Evolutionary conservation across 2,888 invertebrate genomes (phyloP).

Genomic region (Clanis bilineata): DNA sequence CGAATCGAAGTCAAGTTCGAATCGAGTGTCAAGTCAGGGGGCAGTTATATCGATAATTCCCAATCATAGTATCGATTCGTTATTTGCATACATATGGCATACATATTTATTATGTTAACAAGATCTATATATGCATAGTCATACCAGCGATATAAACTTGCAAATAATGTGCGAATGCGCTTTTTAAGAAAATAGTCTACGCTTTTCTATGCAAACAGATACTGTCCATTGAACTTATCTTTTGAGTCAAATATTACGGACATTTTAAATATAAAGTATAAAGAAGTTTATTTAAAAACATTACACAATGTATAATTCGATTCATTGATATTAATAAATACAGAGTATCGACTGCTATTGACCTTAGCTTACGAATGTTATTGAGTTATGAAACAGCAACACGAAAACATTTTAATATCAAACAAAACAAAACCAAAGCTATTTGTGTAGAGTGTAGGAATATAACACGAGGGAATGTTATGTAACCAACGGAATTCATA

Average conservation of each 20-base stretch:
- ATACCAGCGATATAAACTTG: no score
- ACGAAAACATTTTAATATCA: conserved; percentile 11
- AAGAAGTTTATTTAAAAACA: not conserved
- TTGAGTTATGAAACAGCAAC: conserved; percentile 13
- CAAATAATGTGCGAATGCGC: no score
- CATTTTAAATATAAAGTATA: not conserved
- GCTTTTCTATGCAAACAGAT: no score
- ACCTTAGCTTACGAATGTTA: not conserved
- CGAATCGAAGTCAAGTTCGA: no score
- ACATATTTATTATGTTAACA: no score
- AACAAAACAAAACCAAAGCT: conserved; percentile 18
- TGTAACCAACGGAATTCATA: conserved; percentile 10
- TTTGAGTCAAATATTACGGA: not conserved
- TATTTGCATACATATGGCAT: no score
- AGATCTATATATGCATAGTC: no score
- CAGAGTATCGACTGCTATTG: not conserved
- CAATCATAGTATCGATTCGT: no score
- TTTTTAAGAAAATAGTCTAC: no score
- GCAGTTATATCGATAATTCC: no score
- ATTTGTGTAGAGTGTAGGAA: conserved; percentile 18
- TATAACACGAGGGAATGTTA: conserved; percentile 18
- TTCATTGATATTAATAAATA: conserved; percentile 6
- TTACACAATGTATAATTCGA: not conserved
- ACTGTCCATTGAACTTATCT: no score
- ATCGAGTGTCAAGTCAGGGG: no score